Conservation (phyloP, 92 coral and sea anemone species). For the Muricea muricata region DNA sequence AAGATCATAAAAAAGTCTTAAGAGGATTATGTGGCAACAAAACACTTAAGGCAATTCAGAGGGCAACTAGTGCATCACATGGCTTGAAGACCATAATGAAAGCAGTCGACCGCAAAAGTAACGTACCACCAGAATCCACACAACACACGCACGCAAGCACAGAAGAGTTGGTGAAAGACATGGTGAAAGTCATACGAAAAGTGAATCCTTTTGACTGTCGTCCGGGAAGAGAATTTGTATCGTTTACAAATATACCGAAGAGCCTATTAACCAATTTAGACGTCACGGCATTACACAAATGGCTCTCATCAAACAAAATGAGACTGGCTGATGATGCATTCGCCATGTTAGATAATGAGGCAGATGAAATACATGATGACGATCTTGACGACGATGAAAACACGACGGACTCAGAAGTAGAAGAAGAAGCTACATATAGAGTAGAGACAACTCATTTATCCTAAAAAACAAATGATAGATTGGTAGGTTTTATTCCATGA, state of each 20-base stretch:
- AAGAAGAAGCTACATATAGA: not conserved
- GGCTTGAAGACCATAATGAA: constrained; percentile 16
- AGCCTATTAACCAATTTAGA: not conserved
- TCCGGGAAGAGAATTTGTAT: not conserved
- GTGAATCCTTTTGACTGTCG: not conserved
- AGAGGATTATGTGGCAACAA: constrained; percentile 65
- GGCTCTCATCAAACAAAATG: constrained; percentile 37
- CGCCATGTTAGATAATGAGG: constrained; percentile 24
- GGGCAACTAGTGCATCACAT: constrained; percentile 14
- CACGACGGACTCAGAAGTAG: not conserved
- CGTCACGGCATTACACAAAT: not conserved
- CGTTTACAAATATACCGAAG: not conserved
- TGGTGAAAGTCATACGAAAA: not conserved
- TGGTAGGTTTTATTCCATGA: too few relatives aligned
- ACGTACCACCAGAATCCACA: constrained; percentile 1
- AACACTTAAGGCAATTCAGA: constrained; percentile 45
- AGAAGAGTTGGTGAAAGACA: not conserved
- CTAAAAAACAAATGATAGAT: too few relatives aligned
- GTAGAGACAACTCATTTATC: too few relatives aligned
- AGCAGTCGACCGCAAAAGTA: constrained; percentile 32
- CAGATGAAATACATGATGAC: constrained; percentile 27
- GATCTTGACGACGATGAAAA: constrained; percentile 1
- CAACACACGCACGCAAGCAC: not conserved
- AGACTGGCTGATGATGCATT: constrained; percentile 55
- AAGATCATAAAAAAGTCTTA: constrained; percentile 26